Evolutionary conservation across 2,888 invertebrate species (phyloP).

Genomic region (Barypeithes pellucidus): DNA sequence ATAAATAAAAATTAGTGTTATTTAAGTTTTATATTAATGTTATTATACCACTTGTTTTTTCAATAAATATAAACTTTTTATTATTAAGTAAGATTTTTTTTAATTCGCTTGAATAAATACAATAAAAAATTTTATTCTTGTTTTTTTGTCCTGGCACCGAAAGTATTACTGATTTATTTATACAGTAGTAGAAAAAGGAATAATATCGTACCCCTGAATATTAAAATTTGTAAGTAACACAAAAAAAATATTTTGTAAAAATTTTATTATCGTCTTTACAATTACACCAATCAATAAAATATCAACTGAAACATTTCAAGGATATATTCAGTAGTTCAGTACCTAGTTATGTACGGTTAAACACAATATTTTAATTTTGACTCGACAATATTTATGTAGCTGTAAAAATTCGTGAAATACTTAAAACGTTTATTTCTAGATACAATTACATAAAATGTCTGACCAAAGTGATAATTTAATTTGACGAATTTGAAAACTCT

Average conservation of each 20-base stretch:
- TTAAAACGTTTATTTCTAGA: constrained; percentile 11
- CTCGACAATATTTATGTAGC: constrained; percentile 26
- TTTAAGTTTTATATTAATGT: too few relatives aligned
- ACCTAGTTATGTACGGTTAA: constrained; percentile 29
- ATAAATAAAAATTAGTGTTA: too few relatives aligned
- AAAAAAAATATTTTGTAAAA: constrained; percentile 26
- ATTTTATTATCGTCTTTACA: constrained; percentile 40
- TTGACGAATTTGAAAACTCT: neutral
- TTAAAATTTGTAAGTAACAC: neutral
- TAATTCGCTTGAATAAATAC: too few relatives aligned
- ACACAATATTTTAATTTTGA: constrained; percentile 34
- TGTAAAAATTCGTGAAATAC: constrained; percentile 25
- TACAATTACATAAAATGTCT: constrained; percentile 7
- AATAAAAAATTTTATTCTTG: too few relatives aligned
- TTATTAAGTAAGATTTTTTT: too few relatives aligned
- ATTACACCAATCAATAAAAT: constrained; percentile 42
- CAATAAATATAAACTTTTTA: too few relatives aligned
- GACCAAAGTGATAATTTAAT: constrained; percentile 6
- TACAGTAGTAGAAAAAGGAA: too few relatives aligned
- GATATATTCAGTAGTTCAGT: constrained; percentile 36
- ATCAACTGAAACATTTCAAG: constrained; percentile 29
- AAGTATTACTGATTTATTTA: too few relatives aligned
- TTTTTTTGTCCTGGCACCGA: too few relatives aligned
- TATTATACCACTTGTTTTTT: too few relatives aligned
- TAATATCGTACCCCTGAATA: too few relatives aligned